Evolutionary conservation across 2,888 invertebrate species (phyloP).

Genomic region (Spodoptera littoralis): DNA sequence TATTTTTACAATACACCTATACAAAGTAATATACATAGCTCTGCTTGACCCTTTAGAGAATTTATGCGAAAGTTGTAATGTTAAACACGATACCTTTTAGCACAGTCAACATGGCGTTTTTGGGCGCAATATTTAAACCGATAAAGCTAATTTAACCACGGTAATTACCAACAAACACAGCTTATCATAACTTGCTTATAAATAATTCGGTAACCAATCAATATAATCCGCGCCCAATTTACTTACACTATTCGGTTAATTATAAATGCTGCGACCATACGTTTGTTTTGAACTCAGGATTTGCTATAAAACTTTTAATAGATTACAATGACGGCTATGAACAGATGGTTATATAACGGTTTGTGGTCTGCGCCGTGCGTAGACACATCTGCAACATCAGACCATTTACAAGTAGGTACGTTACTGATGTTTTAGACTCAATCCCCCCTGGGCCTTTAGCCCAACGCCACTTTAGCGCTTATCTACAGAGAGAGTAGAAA

Average conservation of each 20-base stretch:
- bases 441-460: too few species aligned
- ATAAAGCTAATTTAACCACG: conserved; percentile 22
- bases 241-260: conserved; percentile 53
- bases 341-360: too few species aligned
- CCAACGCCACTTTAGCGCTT: too few species aligned
- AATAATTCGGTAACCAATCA: conserved; percentile 55
- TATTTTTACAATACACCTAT: too few species aligned
- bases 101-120: not conserved
- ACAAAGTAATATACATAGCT: not conserved
- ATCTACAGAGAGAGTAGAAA: too few species aligned
- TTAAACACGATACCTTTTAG: not conserved
- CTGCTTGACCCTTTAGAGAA: too few species aligned
- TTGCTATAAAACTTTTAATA: too few species aligned
- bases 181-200: conserved; percentile 41
- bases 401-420: too few species aligned
- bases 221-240: conserved; percentile 54
- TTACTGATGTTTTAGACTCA: too few species aligned
- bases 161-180: conserved; percentile 28
- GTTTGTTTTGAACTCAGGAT: not conserved
- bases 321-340: too few species aligned
- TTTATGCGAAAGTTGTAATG: not conserved
- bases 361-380: too few species aligned
- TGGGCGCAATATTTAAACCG: conserved; percentile 14
- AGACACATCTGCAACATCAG: too few species aligned
- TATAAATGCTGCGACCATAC: conserved; percentile 34